Base-by-base conservation (phyloP, 1,140 invertebrate genomes). In the Drosophila pseudoobscura region DNA sequence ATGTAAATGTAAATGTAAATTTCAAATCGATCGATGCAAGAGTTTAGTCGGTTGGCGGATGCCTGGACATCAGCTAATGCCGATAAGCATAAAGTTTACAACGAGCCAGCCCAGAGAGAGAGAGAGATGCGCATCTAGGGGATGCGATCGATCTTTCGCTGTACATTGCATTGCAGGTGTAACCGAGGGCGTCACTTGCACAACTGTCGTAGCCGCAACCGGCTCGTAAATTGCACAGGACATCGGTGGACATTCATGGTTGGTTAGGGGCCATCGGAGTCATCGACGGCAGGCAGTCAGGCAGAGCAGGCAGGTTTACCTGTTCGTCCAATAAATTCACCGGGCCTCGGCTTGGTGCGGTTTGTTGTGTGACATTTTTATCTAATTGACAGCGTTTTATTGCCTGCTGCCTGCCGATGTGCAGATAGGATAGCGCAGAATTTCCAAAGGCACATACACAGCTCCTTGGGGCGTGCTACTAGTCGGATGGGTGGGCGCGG, bases 291-390 rank as follows among this genome's bases (percentile, higher is more conserved):
- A 49, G 49, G 24, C 44, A 17, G 41, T 22, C 43, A 29, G 53
- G 57, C 9, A n/a, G 29, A 8, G 1, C 29, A 31, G 46, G 15
- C 46, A 51, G 15, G 53, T 61, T 50, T 61, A 59, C 59, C 51
- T 65, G 64, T 50, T 49, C 68, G 55, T 66, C 76, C 85, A 89
- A 89, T 89, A 89, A 89, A 89, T 89, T 89, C 64, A 66, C 53
- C 35, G 51, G 64, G 59, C 52, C 68, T 31, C 55, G 24, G 24
- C 58, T 57, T 64, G 70, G 64, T 90, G 89, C 89, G 71, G 89
- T 83, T 90, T 90, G 84, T 90, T 90, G 89, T 90, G 89, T 90
- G 89, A 90, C 89, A 90, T 90, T 90, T 89, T 90, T 90, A 90
- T 90, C 89, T 90, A 90, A 90, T 90, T 90, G 89, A 89, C 87